Evolutionary conservation across 2,888 invertebrate genomes (phyloP), one percentile per base, ranked within the genome.

Genomic region (Apocheima hispidaria): DNA sequence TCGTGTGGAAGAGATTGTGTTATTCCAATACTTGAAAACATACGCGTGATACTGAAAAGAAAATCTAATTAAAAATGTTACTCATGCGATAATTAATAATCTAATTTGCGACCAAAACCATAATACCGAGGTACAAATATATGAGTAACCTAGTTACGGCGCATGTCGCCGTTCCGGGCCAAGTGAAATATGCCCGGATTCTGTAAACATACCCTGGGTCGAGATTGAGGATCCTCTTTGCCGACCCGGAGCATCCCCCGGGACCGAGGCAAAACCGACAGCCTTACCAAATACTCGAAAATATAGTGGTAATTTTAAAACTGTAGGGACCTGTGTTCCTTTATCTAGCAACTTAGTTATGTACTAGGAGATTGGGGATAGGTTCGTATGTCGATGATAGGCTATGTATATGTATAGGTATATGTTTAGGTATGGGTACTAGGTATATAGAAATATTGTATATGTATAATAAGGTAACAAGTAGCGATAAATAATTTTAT

Each of bases 141-240:
- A 41, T 53, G 20, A 36, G 52, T 41, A 54, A 53, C 52, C 60
- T 49, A 49, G 40, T 53, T 59, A 53, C 18, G 23, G 26, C 23
- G 50, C 43, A 28, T 41, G 33, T 28, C 12, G 23, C 38, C 43
- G 46, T 53, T 18, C 50, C 30, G 35, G 40, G 58, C 36, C 55
- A 18, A 44, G 54, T 65, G 63, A 65, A 65, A 60, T 68, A 68
- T 65, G 65, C 38, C 49, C 9, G 60, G 62, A 54, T 60, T 53
- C 48, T 56, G 60, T 63, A 65, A 60, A 58, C 62, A 65, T 54
- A 46, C 48, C 52, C 46, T 23, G 53, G 43, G 58, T 36, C 52
- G 54, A 60, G 64, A 64, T 50, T 57, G 54, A 62, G 61, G 54
- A 49, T 53, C 58, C 53, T 38, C 40, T 44, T 38, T 48, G 30